Percentiles rank a stretch among this genome's conserved stretches.
These are phyloP conservation scores for Embiotoca jacksoni DNA, from an alignment of 2,113 vertebrate genomes.

Conservation along the genomic window DNA sequence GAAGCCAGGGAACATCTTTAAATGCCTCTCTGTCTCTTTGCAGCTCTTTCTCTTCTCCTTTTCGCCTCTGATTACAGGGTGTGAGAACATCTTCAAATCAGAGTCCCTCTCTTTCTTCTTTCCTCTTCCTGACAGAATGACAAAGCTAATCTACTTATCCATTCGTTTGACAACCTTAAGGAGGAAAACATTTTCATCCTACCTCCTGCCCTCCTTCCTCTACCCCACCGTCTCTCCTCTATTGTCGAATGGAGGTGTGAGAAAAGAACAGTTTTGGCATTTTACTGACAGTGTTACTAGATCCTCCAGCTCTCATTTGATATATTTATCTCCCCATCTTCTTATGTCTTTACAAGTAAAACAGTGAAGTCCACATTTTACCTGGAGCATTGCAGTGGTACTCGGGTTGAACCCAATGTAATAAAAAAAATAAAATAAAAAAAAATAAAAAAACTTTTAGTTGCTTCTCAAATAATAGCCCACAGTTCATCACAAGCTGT, in stretches of 20 bases:
- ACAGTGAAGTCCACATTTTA: constrained; percentile 28
- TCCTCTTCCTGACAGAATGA: constrained; percentile 63
- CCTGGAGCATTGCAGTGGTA: constrained; percentile 26
- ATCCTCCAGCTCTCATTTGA: constrained; percentile 11
- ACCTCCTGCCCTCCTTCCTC: constrained; percentile 1
- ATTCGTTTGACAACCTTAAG: constrained; percentile 62
- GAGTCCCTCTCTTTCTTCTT: constrained; percentile 51
- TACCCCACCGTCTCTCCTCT: constrained; percentile 41
- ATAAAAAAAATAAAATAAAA: constrained; percentile 27
- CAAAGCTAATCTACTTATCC: constrained; percentile 71
- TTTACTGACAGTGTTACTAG: constrained; percentile 29
- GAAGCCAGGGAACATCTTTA: constrained; percentile 49
- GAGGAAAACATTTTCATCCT: constrained; percentile 41
- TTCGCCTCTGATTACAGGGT: constrained; percentile 54
- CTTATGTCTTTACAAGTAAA: constrained; percentile 23
- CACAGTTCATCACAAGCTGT: constrained; percentile 11
- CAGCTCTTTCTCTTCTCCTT: constrained; percentile 41
- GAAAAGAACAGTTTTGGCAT: constrained; percentile 49
- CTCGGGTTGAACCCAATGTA: constrained; percentile 11
- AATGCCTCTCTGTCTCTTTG: constrained; percentile 43
- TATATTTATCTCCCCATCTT: constrained; percentile 18
- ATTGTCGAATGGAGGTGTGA: constrained; percentile 47
- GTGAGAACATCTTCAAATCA: constrained; percentile 69
- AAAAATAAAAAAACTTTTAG: constrained; percentile 8
- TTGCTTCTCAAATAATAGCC: constrained; percentile 3